Evolutionary conservation across 2,888 invertebrate species (phyloP), one percentile per base, ranked within the genome.

Genomic region (Trissolcus brochymenae): DNA sequence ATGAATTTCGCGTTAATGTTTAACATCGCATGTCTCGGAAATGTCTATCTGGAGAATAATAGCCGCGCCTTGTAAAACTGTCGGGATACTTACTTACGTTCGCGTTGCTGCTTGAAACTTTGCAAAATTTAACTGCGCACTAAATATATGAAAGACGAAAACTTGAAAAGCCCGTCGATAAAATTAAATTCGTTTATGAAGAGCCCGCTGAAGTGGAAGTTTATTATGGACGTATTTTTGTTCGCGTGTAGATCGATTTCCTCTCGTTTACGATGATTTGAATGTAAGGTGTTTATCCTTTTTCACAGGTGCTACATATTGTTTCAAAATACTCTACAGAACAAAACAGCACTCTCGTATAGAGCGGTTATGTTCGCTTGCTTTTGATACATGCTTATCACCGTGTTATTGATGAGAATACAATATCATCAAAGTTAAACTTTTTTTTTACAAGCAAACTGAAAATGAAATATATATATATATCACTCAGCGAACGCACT

Each of bases 351-450:
- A 51, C 46, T 51, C 7, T 35, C 9, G 21, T 53, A 61, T 62
- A 40, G 11, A 57, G 43, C 57, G 55, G 62, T 64, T 60, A 43
- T 14, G 40, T 14, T 49, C 43, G 62, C 50, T 71, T 57, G 71
- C 56, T 55, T 62, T 53, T 71, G 64, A 64, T 71, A 29, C 60
- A 35, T 35, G 50, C 71, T 57, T 64, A 71, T 64, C 35, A 35
- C 35, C 62, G 46, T 19, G 9, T 57, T 51, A 71, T 57, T 71
- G 56, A 71, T 57, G 50, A n/a, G n/a, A 41, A 57, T 17, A 64
- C 71, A 71, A 64, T 57, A 57, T 64, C 56, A 53, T 70, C 40
- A 35, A 17, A 4, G 14, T 21, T 50, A 49, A 61, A 55, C n/a
- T n/a, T 19, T 35, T 29, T 46, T 13, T 41, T 59, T 21, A 21